A percentile compares a stretch with the other conserved stretches of the same genome.
Evolutionary conservation across 2,113 vertebrate genomes (phyloP).

Genomic region (Pteropus alecto): DNA sequence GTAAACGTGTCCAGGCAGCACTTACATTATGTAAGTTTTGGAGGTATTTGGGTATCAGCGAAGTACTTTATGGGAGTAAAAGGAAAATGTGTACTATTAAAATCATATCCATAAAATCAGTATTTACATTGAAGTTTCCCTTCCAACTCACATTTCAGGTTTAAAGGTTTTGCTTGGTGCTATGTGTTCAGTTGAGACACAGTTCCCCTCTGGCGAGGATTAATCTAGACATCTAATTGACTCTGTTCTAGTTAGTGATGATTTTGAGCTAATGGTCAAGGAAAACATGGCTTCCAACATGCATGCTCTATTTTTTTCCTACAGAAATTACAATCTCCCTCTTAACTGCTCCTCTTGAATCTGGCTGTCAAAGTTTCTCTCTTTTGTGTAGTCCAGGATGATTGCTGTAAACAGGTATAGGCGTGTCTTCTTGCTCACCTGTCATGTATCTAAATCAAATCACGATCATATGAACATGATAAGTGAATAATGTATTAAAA

Average conservation of each 20-base stretch:
- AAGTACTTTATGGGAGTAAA: conserved; percentile 46
- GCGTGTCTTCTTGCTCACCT: not conserved
- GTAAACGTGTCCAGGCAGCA: not conserved
- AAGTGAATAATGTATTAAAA: not conserved
- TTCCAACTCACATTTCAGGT: not conserved
- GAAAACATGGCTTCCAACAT: not conserved
- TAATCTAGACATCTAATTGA: not conserved
- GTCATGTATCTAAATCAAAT: not conserved
- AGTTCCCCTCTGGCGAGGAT: not conserved
- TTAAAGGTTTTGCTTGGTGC: conserved; percentile 13
- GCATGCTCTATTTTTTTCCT: not conserved
- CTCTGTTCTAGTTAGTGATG: not conserved
- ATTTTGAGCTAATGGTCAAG: not conserved
- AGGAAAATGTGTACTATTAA: conserved; percentile 37
- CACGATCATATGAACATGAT: not conserved
- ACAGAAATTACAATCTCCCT: not conserved
- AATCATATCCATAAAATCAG: conserved; percentile 31
- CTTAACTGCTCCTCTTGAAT: not conserved
- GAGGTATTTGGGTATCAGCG: conserved; percentile 50
- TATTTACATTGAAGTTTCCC: conserved; percentile 1
- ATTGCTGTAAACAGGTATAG: too few species aligned
- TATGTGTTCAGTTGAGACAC: not conserved
- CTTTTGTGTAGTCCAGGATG: not conserved
- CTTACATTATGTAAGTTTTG: conserved; percentile 29
- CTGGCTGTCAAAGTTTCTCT: not conserved